phyloP scores from a whole-genome alignment of 92 coral and sea anemone genomes.

The Galaxea fascicularis region DNA sequence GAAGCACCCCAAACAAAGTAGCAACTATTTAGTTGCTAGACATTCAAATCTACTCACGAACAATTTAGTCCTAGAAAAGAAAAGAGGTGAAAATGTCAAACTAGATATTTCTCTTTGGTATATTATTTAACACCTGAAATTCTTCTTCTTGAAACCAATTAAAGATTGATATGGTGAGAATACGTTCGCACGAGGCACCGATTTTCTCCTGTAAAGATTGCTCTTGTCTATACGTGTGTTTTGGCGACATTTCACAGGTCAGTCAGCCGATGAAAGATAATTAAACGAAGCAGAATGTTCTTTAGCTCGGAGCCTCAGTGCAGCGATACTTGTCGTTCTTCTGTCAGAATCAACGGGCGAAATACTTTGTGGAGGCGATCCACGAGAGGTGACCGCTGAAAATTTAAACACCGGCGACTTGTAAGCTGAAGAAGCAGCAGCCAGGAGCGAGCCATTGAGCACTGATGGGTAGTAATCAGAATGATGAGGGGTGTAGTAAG shows the following conservation, averaged over 20 bases:
- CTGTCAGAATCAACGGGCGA: slow-evolving; percentile 74
- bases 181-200: slow-evolving; percentile 14
- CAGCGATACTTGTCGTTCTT: slow-evolving; percentile 89
- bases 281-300: slow-evolving; percentile 77
- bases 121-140: neutral
- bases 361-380: slow-evolving; percentile 67
- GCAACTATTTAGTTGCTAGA: slow-evolving; percentile 61
- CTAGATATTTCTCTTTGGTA: neutral
- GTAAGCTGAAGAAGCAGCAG: slow-evolving; percentile 53
- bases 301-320: slow-evolving; percentile 87
- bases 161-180: slow-evolving; percentile 28
- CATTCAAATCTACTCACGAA: slow-evolving; percentile 48
- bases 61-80: slow-evolving; percentile 28
- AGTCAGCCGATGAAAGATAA: slow-evolving; percentile 37
- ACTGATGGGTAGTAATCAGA: slow-evolving; percentile 57
- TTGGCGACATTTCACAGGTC: neutral
- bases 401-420: slow-evolving; percentile 71
- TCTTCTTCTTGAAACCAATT: slow-evolving; percentile 28
- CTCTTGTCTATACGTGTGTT: neutral
- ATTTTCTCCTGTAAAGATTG: neutral
- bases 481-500: slow-evolving; percentile 38
- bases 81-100: neutral
- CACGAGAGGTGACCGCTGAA: slow-evolving; percentile 54
- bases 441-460: slow-evolving; percentile 65
- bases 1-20: slow-evolving; percentile 68